Conservation (phyloP, 92 coral and sea anemone genomes). For the Zoanthus solanderi region DNA sequence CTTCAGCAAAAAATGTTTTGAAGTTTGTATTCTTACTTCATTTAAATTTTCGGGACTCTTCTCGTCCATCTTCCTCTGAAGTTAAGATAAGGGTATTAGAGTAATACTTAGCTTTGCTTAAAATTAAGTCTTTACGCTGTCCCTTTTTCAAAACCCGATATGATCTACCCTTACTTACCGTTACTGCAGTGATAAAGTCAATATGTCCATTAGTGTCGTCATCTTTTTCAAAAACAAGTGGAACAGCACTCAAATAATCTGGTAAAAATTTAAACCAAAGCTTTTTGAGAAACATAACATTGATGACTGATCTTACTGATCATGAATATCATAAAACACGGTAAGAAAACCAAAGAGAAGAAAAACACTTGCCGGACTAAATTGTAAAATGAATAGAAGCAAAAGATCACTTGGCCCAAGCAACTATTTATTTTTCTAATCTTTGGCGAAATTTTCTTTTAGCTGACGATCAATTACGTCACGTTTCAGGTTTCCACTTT, state of each 20-base stretch:
- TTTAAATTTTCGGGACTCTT: no score
- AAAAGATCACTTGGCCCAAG: no score
- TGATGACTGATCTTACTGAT: no score
- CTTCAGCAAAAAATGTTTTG: no score
- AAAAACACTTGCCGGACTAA: neutral
- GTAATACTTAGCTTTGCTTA: neutral
- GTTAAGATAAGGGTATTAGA: neutral
- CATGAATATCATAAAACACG: neutral
- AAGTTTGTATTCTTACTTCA: no score
- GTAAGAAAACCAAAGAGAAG: neutral
- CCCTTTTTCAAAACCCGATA: neutral
- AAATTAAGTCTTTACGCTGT: neutral
- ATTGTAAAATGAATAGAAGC: neutral
- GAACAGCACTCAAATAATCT: constrained; percentile 62
- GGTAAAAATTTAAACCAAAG: neutral
- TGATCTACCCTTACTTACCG: constrained; percentile 59
- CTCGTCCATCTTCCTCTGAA: neutral
- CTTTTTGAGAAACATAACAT: neutral
- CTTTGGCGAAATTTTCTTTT: no score
- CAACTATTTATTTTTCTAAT: no score
- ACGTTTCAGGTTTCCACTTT: no score
- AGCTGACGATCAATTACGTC: no score
- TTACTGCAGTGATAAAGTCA: constrained; percentile 90
- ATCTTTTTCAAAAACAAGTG: constrained; percentile 92
- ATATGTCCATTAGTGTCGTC: constrained; percentile 96